A percentile compares a stretch with the other conserved stretches of the same genome.
Evolutionary conservation across 1,140 invertebrate genomes (phyloP).

Genomic region (Panonychus citri): DNA sequence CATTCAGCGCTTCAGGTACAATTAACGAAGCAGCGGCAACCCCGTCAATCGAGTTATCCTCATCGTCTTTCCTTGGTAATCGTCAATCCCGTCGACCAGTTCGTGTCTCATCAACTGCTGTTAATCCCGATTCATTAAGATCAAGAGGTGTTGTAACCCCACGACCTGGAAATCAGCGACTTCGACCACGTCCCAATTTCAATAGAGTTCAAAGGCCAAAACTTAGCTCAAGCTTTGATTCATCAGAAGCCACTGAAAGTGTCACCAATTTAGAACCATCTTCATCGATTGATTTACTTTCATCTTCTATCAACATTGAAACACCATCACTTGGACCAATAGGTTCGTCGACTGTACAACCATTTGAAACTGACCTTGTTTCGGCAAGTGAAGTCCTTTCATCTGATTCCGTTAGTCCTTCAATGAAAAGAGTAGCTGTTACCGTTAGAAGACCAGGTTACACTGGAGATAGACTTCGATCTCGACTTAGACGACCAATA

Average conservation of each 20-base stretch:
- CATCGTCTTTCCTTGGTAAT: not conserved
- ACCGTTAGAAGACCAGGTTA: not conserved
- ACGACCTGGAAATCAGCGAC: not conserved
- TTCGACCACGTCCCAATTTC: not conserved
- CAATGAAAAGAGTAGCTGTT: not conserved
- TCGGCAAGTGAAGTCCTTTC: not conserved
- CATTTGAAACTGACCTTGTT: no score
- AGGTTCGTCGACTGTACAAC: not conserved
- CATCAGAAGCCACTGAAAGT: not conserved
- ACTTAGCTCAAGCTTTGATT: not conserved
- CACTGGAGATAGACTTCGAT: not conserved
- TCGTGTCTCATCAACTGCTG: not conserved
- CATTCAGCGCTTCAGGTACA: not conserved
- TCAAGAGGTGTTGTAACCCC: not conserved
- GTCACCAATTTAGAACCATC: not conserved
- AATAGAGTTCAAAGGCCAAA: not conserved
- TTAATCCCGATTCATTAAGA: not conserved
- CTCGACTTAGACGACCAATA: not conserved
- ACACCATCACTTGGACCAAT: not conserved
- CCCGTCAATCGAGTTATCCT: not conserved
- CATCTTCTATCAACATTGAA: not conserved
- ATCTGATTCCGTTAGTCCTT: not conserved
- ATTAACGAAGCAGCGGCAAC: not conserved
- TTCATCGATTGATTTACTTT: not conserved
- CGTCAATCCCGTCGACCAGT: slow-evolving; percentile 1